Base-by-base conservation (phyloP, 2,888 invertebrate genomes). In the Holacanthella duospinosa region DNA sequence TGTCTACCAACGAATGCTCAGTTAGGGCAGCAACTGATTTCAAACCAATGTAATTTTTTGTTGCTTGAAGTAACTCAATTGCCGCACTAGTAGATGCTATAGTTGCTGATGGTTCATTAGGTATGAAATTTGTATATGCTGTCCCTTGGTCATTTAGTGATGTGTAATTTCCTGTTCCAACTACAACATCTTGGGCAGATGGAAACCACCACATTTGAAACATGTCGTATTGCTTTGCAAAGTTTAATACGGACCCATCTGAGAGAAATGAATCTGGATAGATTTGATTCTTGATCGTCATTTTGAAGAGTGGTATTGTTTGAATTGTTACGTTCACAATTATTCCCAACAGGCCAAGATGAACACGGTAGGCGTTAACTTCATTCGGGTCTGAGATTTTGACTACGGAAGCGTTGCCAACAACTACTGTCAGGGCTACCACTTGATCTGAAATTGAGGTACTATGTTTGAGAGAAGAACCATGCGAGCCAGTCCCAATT, bases 401-500 rank as follows among this genome's bases (percentile, higher is more conserved):
- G 0, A 21, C 27, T n/a, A 65, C n/a, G 9, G 1, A 24, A 4
- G 56, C 65, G 2, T 25, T 2, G 16, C 65, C 65, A 57, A 62
- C 62, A 16, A 65, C 60, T 43, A 65, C 55, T 2, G 57, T 57
- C 1, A 65, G 2, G 12, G 59, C 48, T 19, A 62, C 25, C 1
- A 62, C 58, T 54, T 65, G 62, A n/a, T 29, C 55, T 2, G 65
- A 65, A 25, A 65, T 26, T 2, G 58, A 29, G 2, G 65, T 27
- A 24, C 25, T 1, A 27, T 60, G 29, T 28, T 62, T 65, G 1
- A 62, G 16, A 12, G 60, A 21, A 2, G 65, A 62, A 1, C 65
- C 65, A 53, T 65, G 65, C 0, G 65, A 63, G 28, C 61, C 65
- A 0, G 65, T 65, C 3, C 65, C 65, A 16, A 63, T 56, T 9